A percentile compares a stretch with the other conserved stretches of the same genome.
Evolutionary conservation across 1,140 invertebrate species (phyloP).

Genomic region (Cotesia glomerata): DNA sequence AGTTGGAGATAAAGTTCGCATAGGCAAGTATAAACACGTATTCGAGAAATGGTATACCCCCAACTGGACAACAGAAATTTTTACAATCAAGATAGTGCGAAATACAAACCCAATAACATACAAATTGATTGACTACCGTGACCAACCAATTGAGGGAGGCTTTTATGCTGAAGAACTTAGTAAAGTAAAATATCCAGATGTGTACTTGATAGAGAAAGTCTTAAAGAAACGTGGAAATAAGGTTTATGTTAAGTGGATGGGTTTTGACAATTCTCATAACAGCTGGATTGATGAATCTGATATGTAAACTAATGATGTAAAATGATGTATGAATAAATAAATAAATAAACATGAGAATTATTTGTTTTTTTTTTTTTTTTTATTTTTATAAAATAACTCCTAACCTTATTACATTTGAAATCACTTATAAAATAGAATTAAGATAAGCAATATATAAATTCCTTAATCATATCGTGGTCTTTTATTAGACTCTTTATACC

Average conservation of each 20-base stretch:
- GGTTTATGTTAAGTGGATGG: slow-evolving; percentile 18
- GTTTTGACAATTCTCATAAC: not conserved
- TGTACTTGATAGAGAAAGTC: slow-evolving; percentile 10
- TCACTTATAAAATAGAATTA: too few relatives aligned
- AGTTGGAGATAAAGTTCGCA: slow-evolving; percentile 4
- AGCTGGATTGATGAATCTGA: not conserved
- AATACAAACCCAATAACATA: too few relatives aligned
- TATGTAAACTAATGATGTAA: not conserved
- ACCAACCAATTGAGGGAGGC: not conserved
- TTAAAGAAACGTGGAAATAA: not conserved
- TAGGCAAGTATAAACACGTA: slow-evolving; percentile 2
- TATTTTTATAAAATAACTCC: too few relatives aligned
- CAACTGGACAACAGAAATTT: slow-evolving; percentile 1
- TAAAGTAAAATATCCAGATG: slow-evolving; percentile 6
- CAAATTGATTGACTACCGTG: not conserved
- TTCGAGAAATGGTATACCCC: not conserved
- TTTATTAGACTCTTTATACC: too few relatives aligned
- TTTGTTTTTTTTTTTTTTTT: too few relatives aligned
- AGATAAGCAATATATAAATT: too few relatives aligned
- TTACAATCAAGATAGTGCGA: not conserved
- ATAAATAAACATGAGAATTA: too few relatives aligned
- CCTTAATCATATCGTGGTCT: too few relatives aligned
- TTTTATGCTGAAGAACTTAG: slow-evolving; percentile 8
- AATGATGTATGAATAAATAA: too few relatives aligned
- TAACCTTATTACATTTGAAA: too few relatives aligned